Evolutionary conservation across 35 echinoderm and acorn worm species (phyloP), one percentile per base, ranked within the genome.

Genomic region (Heliocidaris erythrogramma): DNA sequence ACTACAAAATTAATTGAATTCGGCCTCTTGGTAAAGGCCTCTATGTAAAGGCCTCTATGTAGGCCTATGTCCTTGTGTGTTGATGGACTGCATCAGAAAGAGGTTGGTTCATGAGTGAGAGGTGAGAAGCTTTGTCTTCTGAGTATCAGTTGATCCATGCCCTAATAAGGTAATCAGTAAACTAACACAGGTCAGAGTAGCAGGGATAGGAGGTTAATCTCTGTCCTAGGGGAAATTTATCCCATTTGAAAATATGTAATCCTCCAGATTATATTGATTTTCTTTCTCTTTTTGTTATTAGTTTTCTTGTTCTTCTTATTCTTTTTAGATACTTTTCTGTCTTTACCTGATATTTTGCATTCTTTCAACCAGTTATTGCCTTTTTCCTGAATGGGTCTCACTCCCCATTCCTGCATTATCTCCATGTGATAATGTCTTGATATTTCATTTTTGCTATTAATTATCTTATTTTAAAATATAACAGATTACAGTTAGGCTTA

Each of bases 81-180:
- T 78, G 18, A 24, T 12, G 52, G 52, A 56, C 52, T 2, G 10
- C 52, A 56, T 56, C 52, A 56, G 52, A 56, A 56, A 56, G 52
- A 56, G 14, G 52, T 56, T 56, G 52, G 52, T 56, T 56, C 14
- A 14, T 56, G 52, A 13, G 5, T 78, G 27, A 78, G 65, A 78
- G 65, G 65, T 78, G 65, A 78, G 65, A 78, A 78, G 65, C 65
- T 78, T 78, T 78, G 65, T 78, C 65, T 78, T 24, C 27, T 18
- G 65, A 78, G 65, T 78, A 78, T n/a, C 60, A 69, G 60, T 6
- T 69, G 60, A 69, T 69, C 86, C 86, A 14, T 88, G 86, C 21
- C 87, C 87, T 89, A 47, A 89, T 89, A 89, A 89, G 87, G 87
- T 89, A 89, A 89, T 89, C 87, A 32, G 31, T 48, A 32, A 89